A percentile compares a stretch with the other conserved stretches of the same genome.
These are phyloP conservation scores for Oncopodura yosiiana DNA, from an alignment of 1,140 invertebrate genomes.

Conservation along the genomic window DNA sequence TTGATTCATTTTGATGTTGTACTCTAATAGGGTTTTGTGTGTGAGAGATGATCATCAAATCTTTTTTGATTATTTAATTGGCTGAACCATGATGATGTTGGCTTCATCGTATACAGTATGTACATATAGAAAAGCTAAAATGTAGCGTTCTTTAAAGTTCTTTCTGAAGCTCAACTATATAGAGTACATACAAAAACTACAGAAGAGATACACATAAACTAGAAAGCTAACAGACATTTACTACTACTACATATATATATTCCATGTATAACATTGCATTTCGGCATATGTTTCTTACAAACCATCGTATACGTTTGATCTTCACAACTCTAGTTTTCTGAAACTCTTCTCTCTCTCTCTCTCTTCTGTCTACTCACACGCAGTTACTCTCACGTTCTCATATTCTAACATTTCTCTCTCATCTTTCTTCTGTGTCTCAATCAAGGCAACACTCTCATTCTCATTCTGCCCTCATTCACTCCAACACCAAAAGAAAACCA, in stretches of 20 bases:
- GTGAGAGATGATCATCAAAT: constrained; percentile 29
- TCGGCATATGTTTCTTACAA: not conserved
- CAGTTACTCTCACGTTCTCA: not conserved
- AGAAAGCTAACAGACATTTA: not conserved
- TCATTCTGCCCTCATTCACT: constrained; percentile 1
- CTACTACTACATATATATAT: not conserved
- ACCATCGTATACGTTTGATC: not conserved
- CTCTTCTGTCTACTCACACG: not conserved
- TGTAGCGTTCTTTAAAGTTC: too few species aligned
- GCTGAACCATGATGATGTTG: constrained; percentile 12
- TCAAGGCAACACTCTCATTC: not conserved
- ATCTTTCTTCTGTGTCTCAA: too few species aligned
- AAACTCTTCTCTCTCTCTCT: not conserved
- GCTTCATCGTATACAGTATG: too few species aligned
- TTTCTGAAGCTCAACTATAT: too few species aligned
- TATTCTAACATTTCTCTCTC: too few species aligned
- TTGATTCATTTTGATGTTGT: constrained; percentile 30
- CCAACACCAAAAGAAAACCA: too few species aligned
- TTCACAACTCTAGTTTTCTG: not conserved
- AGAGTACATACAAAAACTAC: too few species aligned
- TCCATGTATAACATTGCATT: not conserved
- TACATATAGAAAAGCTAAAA: too few species aligned
- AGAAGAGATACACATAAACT: too few species aligned
- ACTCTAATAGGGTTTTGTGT: constrained; percentile 25
- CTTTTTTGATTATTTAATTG: constrained; percentile 32